phyloP scores from a whole-genome alignment of 2,113 vertebrate species.

The Odocoileus hemionus region DNA sequence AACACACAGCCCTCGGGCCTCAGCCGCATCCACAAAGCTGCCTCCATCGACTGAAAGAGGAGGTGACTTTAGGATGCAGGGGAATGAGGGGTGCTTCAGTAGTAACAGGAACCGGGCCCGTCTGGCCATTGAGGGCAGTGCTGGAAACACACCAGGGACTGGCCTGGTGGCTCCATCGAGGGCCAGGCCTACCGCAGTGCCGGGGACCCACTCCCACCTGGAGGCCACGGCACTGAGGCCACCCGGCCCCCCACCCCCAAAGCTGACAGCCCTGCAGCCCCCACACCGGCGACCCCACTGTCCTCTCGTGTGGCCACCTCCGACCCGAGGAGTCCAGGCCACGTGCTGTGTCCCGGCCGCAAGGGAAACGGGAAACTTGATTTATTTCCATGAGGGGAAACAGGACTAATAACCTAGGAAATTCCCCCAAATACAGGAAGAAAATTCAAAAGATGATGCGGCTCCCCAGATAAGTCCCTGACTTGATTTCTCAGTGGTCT shows the following conservation, averaged over 20 bases:
- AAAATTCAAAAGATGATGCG: neutral
- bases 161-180: rapidly evolving
- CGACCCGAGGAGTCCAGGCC: rapidly evolving
- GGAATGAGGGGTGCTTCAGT: neutral
- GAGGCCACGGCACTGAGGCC: neutral
- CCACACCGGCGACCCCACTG: rapidly evolving
- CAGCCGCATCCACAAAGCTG: too few species aligned
- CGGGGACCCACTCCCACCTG: neutral
- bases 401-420: neutral
- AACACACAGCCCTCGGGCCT: rapidly evolving
- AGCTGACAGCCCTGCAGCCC: neutral
- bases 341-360: neutral
- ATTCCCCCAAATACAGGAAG: neutral
- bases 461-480: too few species aligned
- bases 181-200: neutral
- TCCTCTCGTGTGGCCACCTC: neutral
- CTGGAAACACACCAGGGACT: neutral
- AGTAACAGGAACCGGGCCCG: neutral
- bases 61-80: neutral
- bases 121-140: rapidly evolving
- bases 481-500: neutral
- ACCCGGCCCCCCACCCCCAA: rapidly evolving
- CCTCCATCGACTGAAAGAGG: neutral
- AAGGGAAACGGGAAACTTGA: neutral
- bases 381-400: neutral